Evolutionary conservation across 2,888 invertebrate genomes (phyloP).

Genomic region (Nycteola revayana): DNA sequence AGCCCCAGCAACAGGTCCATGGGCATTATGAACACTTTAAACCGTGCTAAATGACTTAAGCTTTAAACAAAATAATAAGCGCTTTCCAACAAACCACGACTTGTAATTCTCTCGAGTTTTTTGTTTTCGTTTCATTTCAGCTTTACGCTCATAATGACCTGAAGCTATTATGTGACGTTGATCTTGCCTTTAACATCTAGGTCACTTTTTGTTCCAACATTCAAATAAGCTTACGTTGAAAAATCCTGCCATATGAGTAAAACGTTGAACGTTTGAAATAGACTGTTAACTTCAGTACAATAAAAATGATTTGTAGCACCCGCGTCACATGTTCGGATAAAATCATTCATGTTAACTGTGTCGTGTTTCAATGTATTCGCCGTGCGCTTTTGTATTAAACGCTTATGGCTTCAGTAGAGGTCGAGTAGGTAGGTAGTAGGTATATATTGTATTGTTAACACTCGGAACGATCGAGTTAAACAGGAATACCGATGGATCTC

Average conservation of each 20-base stretch:
- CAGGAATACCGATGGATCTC: no score
- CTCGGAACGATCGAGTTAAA: no score
- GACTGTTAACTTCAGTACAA: conserved; percentile 14
- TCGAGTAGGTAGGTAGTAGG: no score
- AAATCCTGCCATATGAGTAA: conserved; percentile 4
- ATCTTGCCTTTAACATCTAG: conserved; percentile 13
- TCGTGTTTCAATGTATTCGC: conserved; percentile 9
- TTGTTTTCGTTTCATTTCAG: conserved; percentile 16
- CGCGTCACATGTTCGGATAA: conserved; percentile 12
- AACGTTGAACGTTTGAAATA: conserved; percentile 18
- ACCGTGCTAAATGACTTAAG: conserved; percentile 22
- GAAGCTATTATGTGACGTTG: conserved; percentile 12
- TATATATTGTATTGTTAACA: no score
- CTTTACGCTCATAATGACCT: conserved; percentile 11
- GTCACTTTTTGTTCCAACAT: conserved; percentile 12
- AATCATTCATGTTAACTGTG: conserved; percentile 24
- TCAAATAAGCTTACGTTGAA: conserved; percentile 14
- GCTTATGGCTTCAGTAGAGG: no score
- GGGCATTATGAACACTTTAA: conserved; percentile 24
- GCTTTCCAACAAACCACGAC: conserved; percentile 1
- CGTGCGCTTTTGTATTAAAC: no score
- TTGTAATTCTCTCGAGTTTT: background rate
- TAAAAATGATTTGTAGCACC: conserved; percentile 24
- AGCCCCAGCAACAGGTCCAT: conserved; percentile 38
- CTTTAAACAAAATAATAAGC: background rate